Evolutionary conservation across 2,113 vertebrate genomes (phyloP), one percentile per base, ranked within the genome.

Genomic region (Marcusenius ussheri): DNA sequence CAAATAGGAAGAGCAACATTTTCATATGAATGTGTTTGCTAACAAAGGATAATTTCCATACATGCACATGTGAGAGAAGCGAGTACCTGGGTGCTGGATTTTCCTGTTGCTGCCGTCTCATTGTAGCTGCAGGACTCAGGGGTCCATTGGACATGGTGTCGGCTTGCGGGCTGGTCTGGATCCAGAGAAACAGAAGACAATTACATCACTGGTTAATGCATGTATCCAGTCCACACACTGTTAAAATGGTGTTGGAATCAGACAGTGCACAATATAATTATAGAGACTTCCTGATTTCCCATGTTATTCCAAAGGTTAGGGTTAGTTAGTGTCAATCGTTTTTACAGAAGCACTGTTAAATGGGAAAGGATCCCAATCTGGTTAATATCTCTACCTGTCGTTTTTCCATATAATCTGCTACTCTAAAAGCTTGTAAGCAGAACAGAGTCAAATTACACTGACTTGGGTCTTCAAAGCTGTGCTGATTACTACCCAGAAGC

Each of bases 101-200:
- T 94, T 89, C 91, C 94, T 3, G 56, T 90, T 88, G 90, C 70
- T 88, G 94, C 89, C 1, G 95, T 97, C 77, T 92, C 93, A 89
- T 98, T 98, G 92, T 97, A 95, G 42, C 91, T 66, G 66, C 98
- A 99, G 39, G 92, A 93, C 89, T 98, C 97, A 5, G 96, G 95
- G 45, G 93, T 93, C 97, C 97, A 98, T 77, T 96, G 97, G 90
- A 98, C 94, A 6, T 95, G 96, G 92, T 97, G 98, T 0, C 93
- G 94, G 15, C 93, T 93, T 42, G 95, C 93, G 5, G 92, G 88
- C 35, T 92, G 35, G 92, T 95, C 96, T 96, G 88, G 19, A 91
- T 50, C 3, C 17, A 3, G 0, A 0, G 84, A 93, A 90, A 87
- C 87, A 47, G 91, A 27, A 24, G 17, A 80, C 31, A 15, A 19